These are phyloP conservation scores for Capreolus pygargus DNA, from an alignment of 2,113 vertebrate species.

Conservation along the genomic window DNA sequence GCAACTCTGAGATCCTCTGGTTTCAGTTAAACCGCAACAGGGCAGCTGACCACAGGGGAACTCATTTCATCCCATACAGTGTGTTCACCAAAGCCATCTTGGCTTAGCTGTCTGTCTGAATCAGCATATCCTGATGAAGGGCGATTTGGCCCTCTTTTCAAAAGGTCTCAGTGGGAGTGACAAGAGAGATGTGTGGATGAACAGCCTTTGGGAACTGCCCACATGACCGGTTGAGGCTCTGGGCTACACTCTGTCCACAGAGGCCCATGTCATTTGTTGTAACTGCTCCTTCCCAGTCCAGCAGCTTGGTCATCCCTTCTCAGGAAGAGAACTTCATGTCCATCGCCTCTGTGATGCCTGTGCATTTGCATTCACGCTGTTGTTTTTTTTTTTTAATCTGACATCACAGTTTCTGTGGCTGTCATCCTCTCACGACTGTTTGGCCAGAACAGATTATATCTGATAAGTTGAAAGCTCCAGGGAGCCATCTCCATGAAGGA, in stretches of 20 bases:
- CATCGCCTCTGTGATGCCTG: not conserved
- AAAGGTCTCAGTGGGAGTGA: slow-evolving; percentile 40
- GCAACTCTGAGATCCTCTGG: slow-evolving; percentile 60
- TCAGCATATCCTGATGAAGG: slow-evolving; percentile 57
- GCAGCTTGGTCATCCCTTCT: not conserved
- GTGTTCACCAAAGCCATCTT: slow-evolving; percentile 48
- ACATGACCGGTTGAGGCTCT: not conserved
- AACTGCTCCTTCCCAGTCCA: not conserved
- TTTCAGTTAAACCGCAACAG: slow-evolving; percentile 57
- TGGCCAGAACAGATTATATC: slow-evolving; percentile 33
- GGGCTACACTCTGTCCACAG: not conserved
- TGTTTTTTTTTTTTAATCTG: not conserved
- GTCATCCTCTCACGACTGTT: not conserved
- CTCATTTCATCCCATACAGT: slow-evolving; percentile 52
- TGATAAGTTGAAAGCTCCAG: slow-evolving; percentile 45
- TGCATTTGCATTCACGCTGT: not conserved
- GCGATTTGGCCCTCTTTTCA: not conserved
- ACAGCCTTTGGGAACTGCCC: slow-evolving; percentile 28
- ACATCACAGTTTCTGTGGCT: slow-evolving; percentile 12
- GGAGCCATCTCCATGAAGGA: slow-evolving; percentile 3
- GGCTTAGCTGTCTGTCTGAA: slow-evolving; percentile 61
- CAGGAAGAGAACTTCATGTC: not conserved
- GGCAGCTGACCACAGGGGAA: slow-evolving; percentile 69
- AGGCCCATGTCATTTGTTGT: slow-evolving; percentile 32
- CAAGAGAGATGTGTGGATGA: slow-evolving; percentile 33